Percentiles rank a stretch among this genome's conserved stretches.
Conservation (phyloP, 2,888 invertebrate genomes). For the Ceriagrion tenellum region DNA sequence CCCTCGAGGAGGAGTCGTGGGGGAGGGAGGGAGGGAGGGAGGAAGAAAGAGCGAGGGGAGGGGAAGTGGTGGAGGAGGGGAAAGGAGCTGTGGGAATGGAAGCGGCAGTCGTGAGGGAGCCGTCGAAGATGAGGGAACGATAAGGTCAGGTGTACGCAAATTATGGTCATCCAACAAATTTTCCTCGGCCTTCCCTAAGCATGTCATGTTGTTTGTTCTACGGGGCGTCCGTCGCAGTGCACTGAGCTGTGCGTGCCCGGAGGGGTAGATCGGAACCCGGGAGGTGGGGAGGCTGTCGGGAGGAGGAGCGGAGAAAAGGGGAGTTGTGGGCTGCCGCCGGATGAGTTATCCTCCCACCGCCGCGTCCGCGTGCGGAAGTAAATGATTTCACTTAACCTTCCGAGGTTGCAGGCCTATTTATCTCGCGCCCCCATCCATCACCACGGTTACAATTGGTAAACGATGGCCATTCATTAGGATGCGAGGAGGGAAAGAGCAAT, state of each 20-base stretch:
- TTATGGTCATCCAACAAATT: slow-evolving; percentile 27
- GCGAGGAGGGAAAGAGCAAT: neutral
- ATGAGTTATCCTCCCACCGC: neutral
- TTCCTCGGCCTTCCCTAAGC: slow-evolving; percentile 1
- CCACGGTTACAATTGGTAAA: neutral
- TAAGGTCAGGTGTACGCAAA: slow-evolving; percentile 44
- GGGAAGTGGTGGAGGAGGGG: neutral
- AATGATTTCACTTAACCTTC: slow-evolving; percentile 11
- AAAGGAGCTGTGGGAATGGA: neutral
- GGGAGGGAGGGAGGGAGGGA: neutral
- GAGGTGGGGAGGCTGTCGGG: neutral
- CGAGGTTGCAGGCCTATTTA: neutral
- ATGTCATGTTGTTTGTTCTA: slow-evolving; percentile 30
- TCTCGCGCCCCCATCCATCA: neutral
- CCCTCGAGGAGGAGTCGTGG: neutral
- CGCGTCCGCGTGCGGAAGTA: neutral
- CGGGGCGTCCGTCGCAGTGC: neutral
- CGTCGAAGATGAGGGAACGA: slow-evolving; percentile 33
- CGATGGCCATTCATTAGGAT: slow-evolving; percentile 5
- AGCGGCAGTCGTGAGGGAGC: neutral
- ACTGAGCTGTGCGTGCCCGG: neutral
- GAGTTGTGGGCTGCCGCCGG: neutral
- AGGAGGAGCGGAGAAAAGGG: neutral
- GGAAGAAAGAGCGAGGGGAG: no score
- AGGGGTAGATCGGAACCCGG: neutral